phyloP scores from a whole-genome alignment of 2,888 invertebrate species.

The Molorchus minor region DNA sequence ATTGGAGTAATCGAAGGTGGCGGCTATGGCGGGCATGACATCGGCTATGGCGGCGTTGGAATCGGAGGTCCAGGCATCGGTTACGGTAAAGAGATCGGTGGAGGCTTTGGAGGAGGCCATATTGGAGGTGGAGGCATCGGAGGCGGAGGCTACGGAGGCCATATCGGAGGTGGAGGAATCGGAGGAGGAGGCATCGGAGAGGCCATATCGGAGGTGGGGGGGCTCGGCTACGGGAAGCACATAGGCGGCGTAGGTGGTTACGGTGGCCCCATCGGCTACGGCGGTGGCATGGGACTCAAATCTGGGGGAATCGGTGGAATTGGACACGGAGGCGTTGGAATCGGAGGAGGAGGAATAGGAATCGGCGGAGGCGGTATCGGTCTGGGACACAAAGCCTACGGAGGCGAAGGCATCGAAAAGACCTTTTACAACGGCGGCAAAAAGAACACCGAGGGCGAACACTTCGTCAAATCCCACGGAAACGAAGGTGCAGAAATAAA shows the following conservation, averaged over 20 bases:
- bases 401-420: constrained; percentile 65
- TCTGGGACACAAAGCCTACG: constrained; percentile 31
- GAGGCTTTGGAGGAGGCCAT: constrained; percentile 24
- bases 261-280: constrained; percentile 7
- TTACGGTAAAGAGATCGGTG: constrained; percentile 15
- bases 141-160: constrained; percentile 51
- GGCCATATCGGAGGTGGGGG: background rate
- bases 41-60: constrained; percentile 56
- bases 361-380: constrained; percentile 15
- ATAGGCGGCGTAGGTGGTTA: constrained; percentile 4
- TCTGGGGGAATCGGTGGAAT: constrained; percentile 24
- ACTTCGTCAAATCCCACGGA: constrained; percentile 66
- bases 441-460: constrained; percentile 67
- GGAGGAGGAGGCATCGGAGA: constrained; percentile 10
- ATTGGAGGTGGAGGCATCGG: constrained; percentile 46
- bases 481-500: constrained; percentile 67
- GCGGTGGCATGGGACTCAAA: background rate
- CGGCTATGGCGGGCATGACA: constrained; percentile 32
- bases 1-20: background rate
- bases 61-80: constrained; percentile 28
- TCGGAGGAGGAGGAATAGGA: constrained; percentile 49
- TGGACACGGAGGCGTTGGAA: constrained; percentile 53
- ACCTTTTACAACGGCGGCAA: constrained; percentile 68
- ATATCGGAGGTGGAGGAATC: constrained; percentile 35
- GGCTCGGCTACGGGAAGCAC: background rate